phyloP scores from a whole-genome alignment of 2,113 vertebrate species.

The Cololabis saira region DNA sequence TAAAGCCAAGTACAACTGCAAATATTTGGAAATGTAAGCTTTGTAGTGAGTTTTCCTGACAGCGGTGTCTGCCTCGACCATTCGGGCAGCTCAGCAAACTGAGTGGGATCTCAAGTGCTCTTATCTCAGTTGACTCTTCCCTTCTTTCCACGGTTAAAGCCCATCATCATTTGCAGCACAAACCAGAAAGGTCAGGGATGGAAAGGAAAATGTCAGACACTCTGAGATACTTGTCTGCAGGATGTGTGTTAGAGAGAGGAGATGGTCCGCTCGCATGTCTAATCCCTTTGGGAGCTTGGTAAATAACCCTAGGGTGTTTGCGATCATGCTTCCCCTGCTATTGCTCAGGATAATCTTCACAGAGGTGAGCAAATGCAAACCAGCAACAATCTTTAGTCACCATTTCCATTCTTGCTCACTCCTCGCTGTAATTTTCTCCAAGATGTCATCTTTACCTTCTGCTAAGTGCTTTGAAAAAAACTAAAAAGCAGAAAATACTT shows the following conservation, averaged over 20 bases:
- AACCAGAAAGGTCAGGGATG: slow-evolving; percentile 46
- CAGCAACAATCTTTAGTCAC: slow-evolving; percentile 15
- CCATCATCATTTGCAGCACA: slow-evolving; percentile 11
- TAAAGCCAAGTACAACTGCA: too few relatives aligned
- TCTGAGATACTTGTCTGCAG: slow-evolving; percentile 34
- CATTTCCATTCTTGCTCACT: slow-evolving; percentile 8
- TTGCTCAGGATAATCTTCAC: slow-evolving; percentile 25
- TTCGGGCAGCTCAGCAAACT: slow-evolving; percentile 3
- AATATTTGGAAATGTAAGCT: not conserved
- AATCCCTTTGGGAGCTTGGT: slow-evolving; percentile 37
- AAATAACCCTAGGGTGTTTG: slow-evolving; percentile 58
- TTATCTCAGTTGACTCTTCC: slow-evolving; percentile 17
- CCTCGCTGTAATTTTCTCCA: not conserved
- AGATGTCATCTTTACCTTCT: slow-evolving; percentile 7
- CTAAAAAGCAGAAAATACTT: too few relatives aligned
- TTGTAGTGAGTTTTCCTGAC: slow-evolving; percentile 8
- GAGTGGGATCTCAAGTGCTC: not conserved
- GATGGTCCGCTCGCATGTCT: slow-evolving; percentile 11
- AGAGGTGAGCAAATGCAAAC: not conserved
- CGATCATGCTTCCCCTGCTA: slow-evolving; percentile 8
- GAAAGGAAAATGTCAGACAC: slow-evolving; percentile 35
- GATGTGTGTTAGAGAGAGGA: not conserved
- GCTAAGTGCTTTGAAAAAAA: not conserved
- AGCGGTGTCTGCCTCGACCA: not conserved
- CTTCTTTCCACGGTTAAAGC: not conserved